Evolutionary conservation across 2,113 vertebrate genomes (phyloP).

Genomic region (Passer montanus): DNA sequence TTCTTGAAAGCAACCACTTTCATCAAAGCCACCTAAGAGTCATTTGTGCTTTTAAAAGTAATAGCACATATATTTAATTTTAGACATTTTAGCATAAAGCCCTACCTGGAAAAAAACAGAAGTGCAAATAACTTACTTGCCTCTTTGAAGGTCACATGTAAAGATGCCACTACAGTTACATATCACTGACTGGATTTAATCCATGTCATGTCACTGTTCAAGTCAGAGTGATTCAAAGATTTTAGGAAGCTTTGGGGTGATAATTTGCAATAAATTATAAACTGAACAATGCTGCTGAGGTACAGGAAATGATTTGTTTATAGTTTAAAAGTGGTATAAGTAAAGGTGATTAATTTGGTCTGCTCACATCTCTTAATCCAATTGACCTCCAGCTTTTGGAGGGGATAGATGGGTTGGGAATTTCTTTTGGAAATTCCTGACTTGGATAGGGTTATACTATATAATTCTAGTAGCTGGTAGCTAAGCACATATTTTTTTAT

Average conservation of each 20-base stretch:
- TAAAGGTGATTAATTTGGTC: neutral
- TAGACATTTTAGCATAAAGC: neutral
- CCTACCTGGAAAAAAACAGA: neutral
- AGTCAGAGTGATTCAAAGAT: neutral
- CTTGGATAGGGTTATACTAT: neutral
- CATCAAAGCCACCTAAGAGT: neutral
- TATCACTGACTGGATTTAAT: neutral
- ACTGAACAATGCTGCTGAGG: neutral
- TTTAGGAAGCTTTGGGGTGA: neutral
- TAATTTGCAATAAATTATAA: neutral
- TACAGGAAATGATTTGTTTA: neutral
- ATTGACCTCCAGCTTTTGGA: neutral
- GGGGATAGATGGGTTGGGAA: neutral
- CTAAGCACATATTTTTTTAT: neutral
- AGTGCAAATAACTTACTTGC: neutral
- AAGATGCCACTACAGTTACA: neutral
- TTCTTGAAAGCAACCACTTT: neutral
- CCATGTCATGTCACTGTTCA: rapidly evolving
- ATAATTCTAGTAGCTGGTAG: neutral
- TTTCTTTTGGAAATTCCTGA: neutral
- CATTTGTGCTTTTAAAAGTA: neutral
- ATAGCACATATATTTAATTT: neutral
- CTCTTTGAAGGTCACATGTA: neutral
- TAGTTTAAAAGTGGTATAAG: neutral
- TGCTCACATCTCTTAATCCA: neutral